Conservation (phyloP, 2,113 vertebrate species). For the Oryzias melastigma region DNA sequence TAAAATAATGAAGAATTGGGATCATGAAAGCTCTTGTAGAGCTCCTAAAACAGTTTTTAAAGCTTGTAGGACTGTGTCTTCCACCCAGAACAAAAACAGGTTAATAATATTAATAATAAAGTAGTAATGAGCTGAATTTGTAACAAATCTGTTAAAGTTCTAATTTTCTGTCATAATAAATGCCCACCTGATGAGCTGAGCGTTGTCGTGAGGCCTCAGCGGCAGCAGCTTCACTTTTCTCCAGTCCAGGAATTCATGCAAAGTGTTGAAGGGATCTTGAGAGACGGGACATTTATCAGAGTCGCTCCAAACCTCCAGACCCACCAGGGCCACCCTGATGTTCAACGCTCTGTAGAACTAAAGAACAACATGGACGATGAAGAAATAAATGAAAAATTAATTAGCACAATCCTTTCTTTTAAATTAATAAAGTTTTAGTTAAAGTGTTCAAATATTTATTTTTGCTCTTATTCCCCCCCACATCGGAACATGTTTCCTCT, state of each 20-base stretch:
- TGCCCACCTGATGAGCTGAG: conserved; percentile 91
- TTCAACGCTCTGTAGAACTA: conserved; percentile 96
- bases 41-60: too few relatives aligned
- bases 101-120: too few relatives aligned
- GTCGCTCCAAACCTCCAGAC: conserved; percentile 96
- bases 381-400: not conserved
- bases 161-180: not conserved
- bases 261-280: conserved; percentile 92
- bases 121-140: too few relatives aligned
- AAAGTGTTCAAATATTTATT: too few relatives aligned
- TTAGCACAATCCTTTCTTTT: too few relatives aligned
- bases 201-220: conserved; percentile 93
- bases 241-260: conserved; percentile 98
- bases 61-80: too few relatives aligned
- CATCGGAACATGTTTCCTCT: conserved; percentile 7
- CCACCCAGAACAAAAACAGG: too few relatives aligned
- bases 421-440: too few relatives aligned
- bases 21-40: too few relatives aligned
- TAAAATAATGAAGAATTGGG: too few relatives aligned
- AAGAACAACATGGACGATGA: not conserved
- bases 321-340: conserved; percentile 93
- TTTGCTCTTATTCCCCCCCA: too few relatives aligned
- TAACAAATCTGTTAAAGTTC: too few relatives aligned
- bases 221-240: conserved; percentile 91
- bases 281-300: conserved; percentile 91